Percentiles rank a stretch among this genome's conserved stretches.
Conservation (phyloP, 2,797 vertebrate species). For the Microctenopoma stevenorrisi region DNA sequence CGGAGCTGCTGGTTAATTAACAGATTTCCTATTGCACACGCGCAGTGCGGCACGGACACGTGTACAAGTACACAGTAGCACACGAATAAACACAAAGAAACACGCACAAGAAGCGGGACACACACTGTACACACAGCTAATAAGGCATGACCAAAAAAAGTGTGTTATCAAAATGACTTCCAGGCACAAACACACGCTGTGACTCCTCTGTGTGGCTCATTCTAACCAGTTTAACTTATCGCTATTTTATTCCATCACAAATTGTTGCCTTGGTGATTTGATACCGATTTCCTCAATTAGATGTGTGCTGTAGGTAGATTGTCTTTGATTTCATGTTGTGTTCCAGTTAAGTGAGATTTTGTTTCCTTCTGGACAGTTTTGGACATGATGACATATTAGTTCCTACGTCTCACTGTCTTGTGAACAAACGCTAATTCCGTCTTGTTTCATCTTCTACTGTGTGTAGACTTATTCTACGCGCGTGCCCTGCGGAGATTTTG, state of each 20-base stretch:
- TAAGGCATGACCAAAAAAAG: conserved; percentile 15
- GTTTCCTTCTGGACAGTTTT: conserved; percentile 13
- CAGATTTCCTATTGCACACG: conserved; percentile 90
- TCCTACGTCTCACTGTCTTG: neutral
- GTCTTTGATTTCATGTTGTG: conserved; percentile 28
- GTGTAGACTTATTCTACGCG: too few relatives aligned
- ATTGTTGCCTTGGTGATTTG: conserved; percentile 46
- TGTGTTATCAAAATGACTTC: neutral
- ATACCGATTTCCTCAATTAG: conserved; percentile 44
- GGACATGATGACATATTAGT: neutral
- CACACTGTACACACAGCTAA: conserved; percentile 18
- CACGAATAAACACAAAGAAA: conserved; percentile 2
- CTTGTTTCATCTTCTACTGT: too few relatives aligned
- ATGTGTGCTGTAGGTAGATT: conserved; percentile 46
- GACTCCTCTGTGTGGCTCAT: conserved; percentile 27
- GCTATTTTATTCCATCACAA: conserved; percentile 45
- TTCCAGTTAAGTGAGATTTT: conserved; percentile 25
- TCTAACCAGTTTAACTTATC: conserved; percentile 38
- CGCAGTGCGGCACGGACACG: conserved; percentile 55
- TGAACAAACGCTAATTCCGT: neutral
- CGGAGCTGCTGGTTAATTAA: conserved; percentile 93
- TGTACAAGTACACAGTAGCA: neutral
- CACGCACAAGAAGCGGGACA: neutral
- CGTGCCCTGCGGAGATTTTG: too few relatives aligned
- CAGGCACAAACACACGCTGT: conserved; percentile 45